Evolutionary conservation across 2,113 vertebrate species (phyloP), one percentile per base, ranked within the genome.

Genomic region (Corydoras sp.): DNA sequence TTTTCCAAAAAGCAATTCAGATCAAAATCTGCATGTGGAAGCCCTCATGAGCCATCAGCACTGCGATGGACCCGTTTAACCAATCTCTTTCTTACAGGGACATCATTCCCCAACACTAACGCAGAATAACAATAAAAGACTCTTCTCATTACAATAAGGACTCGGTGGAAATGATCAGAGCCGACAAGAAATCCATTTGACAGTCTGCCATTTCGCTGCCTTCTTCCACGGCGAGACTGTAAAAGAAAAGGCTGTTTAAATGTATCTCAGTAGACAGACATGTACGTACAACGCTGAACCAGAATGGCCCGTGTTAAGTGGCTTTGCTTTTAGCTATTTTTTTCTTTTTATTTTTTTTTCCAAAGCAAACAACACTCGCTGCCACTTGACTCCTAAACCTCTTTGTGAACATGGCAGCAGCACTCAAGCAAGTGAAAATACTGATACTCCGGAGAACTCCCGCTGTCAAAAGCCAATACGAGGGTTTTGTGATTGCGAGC

Each of bases 311-410:
- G 4, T 43, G 35, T 43, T 43, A 43, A 43, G 35, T 43, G 35
- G 35, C 35, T 43, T 43, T 43, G 35, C 35, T 43, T 43, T 43
- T 43, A 43, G 35, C 35, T 43, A 43, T 43, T 43, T 43, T 43
- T 5, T 87, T 83, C 85, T 87, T 83, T 85, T 79, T 76, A 74
- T 43, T 43, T 5, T 87, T 83, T 85, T 87, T 83, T 85, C 80
- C 77, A 74, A 74, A 72, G 81, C 83, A 83, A 86, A 84, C 81
- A 79, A 82, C 82, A 81, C 83, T 85, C 77, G 83, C 87, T 72
- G 86, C 74, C 78, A 86, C 87, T 87, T 85, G 86, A 88, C 85
- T 85, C 81, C 83, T 86, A 79, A 85, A 85, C 81, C 81, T 77
- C 74, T 65, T 49, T 69, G 73, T 73, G 81, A 76, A 82, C 68